Conservation (phyloP, 2,797 vertebrate genomes). For the Sciurus carolinensis region DNA sequence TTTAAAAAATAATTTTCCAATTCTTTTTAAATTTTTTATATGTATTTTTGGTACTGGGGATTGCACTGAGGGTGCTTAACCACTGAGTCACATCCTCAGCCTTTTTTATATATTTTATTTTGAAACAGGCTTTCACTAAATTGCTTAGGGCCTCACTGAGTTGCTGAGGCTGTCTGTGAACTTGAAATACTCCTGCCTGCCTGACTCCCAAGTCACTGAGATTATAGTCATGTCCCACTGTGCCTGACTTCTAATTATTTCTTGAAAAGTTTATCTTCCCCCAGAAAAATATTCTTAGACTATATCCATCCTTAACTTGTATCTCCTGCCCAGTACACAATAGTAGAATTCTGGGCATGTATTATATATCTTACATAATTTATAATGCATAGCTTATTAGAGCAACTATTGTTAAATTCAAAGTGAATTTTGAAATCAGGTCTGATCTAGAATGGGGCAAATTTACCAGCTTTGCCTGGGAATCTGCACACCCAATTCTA, state of each 20-base stretch:
- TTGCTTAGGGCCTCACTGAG: too few relatives aligned
- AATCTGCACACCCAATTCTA: not conserved
- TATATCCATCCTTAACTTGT: not conserved
- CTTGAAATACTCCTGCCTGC: too few relatives aligned
- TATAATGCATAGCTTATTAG: not conserved
- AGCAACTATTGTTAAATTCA: constrained; percentile 42
- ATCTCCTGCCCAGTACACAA: not conserved
- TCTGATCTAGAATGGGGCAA: not conserved
- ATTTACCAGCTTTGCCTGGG: not conserved
- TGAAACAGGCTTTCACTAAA: too few relatives aligned
- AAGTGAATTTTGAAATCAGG: constrained; percentile 50
- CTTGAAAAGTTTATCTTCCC: not conserved
- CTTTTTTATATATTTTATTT: too few relatives aligned
- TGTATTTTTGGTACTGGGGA: too few relatives aligned
- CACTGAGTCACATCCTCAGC: too few relatives aligned
- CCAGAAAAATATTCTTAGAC: not conserved
- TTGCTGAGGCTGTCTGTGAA: too few relatives aligned
- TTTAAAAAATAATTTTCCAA: not conserved
- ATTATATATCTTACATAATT: constrained; percentile 32
- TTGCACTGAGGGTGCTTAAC: too few relatives aligned
- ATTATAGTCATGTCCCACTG: too few relatives aligned
- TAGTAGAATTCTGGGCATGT: not conserved
- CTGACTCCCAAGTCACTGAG: too few relatives aligned
- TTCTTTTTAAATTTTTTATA: not conserved
- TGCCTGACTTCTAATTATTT: not conserved